phyloP scores from a whole-genome alignment of 2,113 vertebrate genomes.

The Campylomormyrus tamandua region DNA sequence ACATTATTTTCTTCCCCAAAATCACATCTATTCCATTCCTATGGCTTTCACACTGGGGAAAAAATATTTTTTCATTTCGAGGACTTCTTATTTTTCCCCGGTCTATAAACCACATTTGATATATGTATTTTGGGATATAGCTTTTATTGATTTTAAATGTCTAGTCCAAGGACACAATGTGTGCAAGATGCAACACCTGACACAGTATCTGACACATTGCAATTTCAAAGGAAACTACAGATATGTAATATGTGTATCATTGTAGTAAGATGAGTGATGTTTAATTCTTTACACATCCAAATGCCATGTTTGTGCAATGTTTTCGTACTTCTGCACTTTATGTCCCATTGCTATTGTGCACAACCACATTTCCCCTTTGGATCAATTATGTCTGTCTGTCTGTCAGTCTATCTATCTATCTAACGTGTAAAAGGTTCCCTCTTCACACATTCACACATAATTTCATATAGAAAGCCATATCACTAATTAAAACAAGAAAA shows the following conservation, averaged over 20 bases:
- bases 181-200: background rate
- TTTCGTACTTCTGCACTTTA: background rate
- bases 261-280: background rate
- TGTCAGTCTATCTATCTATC: background rate
- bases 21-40: background rate
- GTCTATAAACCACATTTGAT: slow-evolving; percentile 9
- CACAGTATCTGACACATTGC: background rate
- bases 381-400: background rate
- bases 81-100: slow-evolving; percentile 5
- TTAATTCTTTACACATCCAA: background rate
- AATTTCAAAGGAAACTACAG: slow-evolving; percentile 1
- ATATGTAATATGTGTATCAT: background rate
- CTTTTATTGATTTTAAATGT: slow-evolving; percentile 9
- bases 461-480: background rate
- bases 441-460: background rate
- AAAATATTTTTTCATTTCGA: background rate
- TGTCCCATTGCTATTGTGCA: background rate
- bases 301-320: background rate
- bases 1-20: background rate
- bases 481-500: background rate
- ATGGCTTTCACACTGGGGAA: background rate
- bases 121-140: background rate
- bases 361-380: background rate
- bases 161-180: slow-evolving; percentile 15
- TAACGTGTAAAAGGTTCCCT: background rate